phyloP scores from a whole-genome alignment of 2,113 vertebrate species.

The Melanocharis versteri region DNA sequence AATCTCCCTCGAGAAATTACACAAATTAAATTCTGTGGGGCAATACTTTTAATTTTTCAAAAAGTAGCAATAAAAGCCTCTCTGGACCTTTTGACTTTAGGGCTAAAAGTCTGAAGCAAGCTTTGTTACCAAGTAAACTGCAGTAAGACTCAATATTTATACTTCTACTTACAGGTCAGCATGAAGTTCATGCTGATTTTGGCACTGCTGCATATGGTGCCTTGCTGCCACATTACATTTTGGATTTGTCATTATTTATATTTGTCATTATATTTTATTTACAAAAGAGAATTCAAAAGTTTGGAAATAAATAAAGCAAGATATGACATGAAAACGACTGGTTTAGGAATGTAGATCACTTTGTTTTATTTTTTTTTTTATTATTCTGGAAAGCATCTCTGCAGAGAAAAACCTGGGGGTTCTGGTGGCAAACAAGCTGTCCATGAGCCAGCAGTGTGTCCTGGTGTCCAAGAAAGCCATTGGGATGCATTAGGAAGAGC shows the following conservation, averaged over 20 bases:
- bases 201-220: not conserved
- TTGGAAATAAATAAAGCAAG: not conserved
- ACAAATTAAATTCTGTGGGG: not conserved
- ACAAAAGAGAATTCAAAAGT: not conserved
- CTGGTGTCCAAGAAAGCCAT: not conserved
- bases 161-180: not conserved
- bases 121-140: not conserved
- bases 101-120: not conserved
- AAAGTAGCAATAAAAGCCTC: not conserved
- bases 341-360: not conserved
- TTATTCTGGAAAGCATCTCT: not conserved
- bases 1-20: not conserved
- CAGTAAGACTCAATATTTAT: not conserved
- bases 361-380: not conserved
- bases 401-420: not conserved
- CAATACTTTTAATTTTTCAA: not conserved
- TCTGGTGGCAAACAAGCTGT: not conserved
- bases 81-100: not conserved
- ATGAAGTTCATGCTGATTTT: not conserved
- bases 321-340: not conserved
- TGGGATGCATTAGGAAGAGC: not conserved
- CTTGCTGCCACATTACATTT: not conserved
- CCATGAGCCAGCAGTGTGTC: not conserved
- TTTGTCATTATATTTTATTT: not conserved
- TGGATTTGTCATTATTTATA: not conserved